Evolutionary conservation across 2,113 vertebrate species (phyloP), one percentile per base, ranked within the genome.

Genomic region (Axis porcinus): DNA sequence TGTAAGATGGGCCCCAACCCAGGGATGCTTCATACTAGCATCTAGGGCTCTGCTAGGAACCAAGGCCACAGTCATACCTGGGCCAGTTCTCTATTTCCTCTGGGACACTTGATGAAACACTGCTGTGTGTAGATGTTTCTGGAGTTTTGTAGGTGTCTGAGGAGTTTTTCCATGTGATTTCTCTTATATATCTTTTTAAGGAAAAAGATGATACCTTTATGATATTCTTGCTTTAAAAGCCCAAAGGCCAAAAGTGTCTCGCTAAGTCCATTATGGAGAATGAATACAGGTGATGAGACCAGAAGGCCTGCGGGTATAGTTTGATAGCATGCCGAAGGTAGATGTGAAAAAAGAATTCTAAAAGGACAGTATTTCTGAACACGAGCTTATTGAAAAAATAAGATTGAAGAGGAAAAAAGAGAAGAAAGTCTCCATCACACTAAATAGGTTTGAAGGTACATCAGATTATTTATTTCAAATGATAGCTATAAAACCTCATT

Each of bases 391-490:
- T 58, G 86, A 67, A 30, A 94, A 86, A 96, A 27, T 82, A 55
- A 92, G 4, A 83, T 40, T 87, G 57, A 97, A 86, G 50, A 90
- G 74, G 30, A 79, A 78, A 92, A 96, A 60, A 83, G 45, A 91
- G 36, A 70, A 97, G 60, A 86, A 89, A 92, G 40, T 58, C 25
- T 92, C 8, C 4, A 84, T 79, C 57, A 94, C 12, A 87, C 43
- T 57, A 96, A 84, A 40, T 64, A 97, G 79, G 12, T 57, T 92
- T 74, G 74, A 94, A 95, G 33, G 12, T 76, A 62, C n/a, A 54
- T 79, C 88, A 94, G 91, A 74, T 62, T 94, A 45, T 70, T 94
- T 94, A 85, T 90, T 98, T 97, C 95, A 95, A 92, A 94, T 84
- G 81, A 84, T 30, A 58, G 36, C 10, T 89, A 40, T 64, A 95